Percentiles rank a stretch among this genome's conserved stretches.
phyloP scores from a whole-genome alignment of 1,140 invertebrate genomes.

The Drosophila setifemur region DNA sequence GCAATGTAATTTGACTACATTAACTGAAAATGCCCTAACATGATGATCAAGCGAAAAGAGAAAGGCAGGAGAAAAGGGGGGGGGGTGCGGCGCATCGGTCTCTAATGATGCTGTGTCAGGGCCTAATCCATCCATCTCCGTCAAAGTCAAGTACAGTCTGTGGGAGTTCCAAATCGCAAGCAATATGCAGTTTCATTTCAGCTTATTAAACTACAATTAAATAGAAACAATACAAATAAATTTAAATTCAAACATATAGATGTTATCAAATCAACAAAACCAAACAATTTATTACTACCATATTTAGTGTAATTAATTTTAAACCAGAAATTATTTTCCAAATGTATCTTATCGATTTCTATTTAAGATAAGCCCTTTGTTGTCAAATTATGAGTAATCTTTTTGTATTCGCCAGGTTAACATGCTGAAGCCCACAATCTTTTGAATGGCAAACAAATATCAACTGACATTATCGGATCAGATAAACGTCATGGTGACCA shows the following conservation, averaged over 20 bases:
- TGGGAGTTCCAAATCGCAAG: neutral
- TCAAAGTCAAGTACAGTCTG: slow-evolving; percentile 18
- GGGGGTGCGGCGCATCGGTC: neutral
- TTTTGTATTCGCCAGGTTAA: neutral
- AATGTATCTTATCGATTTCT: too few species aligned
- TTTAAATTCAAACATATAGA: too few species aligned
- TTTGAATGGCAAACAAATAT: slow-evolving; percentile 33
- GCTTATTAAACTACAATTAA: too few species aligned
- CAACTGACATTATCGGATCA: slow-evolving; percentile 43
- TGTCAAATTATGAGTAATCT: too few species aligned
- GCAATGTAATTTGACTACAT: slow-evolving; percentile 77
- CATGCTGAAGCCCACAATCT: slow-evolving; percentile 26
- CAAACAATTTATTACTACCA: too few species aligned
- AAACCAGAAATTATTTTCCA: too few species aligned
- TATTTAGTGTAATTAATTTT: too few species aligned
- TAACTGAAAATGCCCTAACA: slow-evolving; percentile 52
- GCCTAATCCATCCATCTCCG: slow-evolving; percentile 7
- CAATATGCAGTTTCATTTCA: too few species aligned
- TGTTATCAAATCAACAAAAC: too few species aligned
- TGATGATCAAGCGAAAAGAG: slow-evolving; percentile 43
- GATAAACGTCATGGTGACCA: slow-evolving; percentile 2
- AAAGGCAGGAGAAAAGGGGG: slow-evolving; percentile 7
- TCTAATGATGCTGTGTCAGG: slow-evolving; percentile 35
- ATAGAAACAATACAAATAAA: too few species aligned
- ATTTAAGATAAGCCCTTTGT: too few species aligned